phyloP scores from a whole-genome alignment of 2,113 vertebrate species.

The Siniperca chuatsi region DNA sequence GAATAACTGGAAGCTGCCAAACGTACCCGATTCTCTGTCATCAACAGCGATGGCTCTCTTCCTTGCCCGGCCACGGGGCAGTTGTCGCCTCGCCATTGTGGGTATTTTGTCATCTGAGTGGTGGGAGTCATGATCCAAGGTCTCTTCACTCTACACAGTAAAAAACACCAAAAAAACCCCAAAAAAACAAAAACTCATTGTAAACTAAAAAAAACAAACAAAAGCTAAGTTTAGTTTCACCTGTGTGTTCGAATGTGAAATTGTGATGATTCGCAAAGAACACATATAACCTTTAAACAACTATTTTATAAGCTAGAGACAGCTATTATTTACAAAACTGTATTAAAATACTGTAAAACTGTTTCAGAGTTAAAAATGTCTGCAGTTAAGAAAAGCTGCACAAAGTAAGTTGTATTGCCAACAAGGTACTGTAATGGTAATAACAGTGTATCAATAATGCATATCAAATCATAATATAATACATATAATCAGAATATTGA shows the following conservation, averaged over 20 bases:
- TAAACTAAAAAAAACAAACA: not conserved
- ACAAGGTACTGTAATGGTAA: not conserved
- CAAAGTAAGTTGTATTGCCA: not conserved
- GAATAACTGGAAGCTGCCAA: not conserved
- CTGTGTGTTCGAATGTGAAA: not conserved
- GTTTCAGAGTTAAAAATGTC: not conserved
- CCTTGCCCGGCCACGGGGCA: slow-evolving; percentile 56
- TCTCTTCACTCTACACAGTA: slow-evolving; percentile 53
- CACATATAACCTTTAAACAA: not conserved
- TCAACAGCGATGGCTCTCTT: slow-evolving; percentile 68
- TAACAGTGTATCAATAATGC: not conserved
- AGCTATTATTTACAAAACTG: not conserved
- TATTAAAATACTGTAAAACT: too few species aligned
- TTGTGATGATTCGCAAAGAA: not conserved
- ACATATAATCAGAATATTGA: too few species aligned
- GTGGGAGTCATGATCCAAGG: slow-evolving; percentile 12
- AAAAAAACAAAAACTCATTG: not conserved
- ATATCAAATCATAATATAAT: too few species aligned
- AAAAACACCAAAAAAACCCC: not conserved
- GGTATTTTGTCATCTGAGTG: slow-evolving; percentile 70
- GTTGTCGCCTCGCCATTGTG: slow-evolving; percentile 58
- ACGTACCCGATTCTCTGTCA: slow-evolving; percentile 68
- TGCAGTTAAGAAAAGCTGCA: not conserved
- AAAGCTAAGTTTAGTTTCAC: not conserved
- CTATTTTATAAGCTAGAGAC: not conserved